These are phyloP conservation scores for Balearica regulorum DNA, from an alignment of 2,797 vertebrate genomes.

Conservation along the genomic window DNA sequence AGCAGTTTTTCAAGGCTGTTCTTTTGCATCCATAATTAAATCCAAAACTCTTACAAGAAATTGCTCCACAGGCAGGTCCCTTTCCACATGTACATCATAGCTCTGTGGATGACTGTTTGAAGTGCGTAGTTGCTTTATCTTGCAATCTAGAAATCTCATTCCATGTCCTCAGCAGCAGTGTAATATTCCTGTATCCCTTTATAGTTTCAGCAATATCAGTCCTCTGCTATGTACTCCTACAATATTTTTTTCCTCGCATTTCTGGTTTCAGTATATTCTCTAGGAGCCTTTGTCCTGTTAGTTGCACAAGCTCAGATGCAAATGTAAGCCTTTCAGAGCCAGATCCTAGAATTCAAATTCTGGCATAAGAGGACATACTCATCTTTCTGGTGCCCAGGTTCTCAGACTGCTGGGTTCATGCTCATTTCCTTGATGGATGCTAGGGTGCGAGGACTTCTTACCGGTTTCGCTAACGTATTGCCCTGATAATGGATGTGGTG, in stretches of 20 bases:
- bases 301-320: not conserved
- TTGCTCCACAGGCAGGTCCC: not conserved
- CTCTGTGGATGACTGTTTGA: not conserved
- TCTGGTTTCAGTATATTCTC: not conserved
- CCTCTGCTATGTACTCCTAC: not conserved
- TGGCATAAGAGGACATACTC: not conserved
- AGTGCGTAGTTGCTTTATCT: not conserved
- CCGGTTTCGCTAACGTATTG: rapidly evolving
- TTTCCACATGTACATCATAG: not conserved
- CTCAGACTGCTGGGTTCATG: not conserved
- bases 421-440: not conserved
- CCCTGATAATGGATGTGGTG: not conserved
- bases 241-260: not conserved
- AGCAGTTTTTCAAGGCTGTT: not conserved
- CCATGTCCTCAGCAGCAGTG: not conserved
- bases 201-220: not conserved
- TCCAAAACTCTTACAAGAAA: not conserved
- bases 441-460: not conserved
- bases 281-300: not conserved
- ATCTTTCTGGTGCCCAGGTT: not conserved
- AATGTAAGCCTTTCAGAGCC: not conserved
- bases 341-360: not conserved
- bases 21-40: not conserved
- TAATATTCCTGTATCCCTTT: not conserved
- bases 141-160: not conserved